These are phyloP conservation scores for Hippocampus guttulatus DNA, from an alignment of 2,113 vertebrate species.

Conservation along the genomic window DNA sequence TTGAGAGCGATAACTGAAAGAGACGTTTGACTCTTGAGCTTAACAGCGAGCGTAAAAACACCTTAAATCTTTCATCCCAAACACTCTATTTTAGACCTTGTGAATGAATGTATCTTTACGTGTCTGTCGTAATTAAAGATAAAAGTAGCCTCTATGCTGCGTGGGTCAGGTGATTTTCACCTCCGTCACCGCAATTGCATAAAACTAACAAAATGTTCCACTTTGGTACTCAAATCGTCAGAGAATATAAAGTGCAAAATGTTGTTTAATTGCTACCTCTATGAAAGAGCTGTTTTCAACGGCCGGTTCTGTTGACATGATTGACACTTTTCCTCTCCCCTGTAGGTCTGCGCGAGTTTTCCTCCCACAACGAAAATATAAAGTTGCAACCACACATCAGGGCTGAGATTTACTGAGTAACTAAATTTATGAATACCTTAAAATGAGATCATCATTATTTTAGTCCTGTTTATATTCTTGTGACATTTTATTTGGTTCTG, in stretches of 20 bases:
- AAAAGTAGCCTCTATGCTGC: slow-evolving; percentile 43
- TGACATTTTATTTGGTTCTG: not conserved
- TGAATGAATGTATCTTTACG: slow-evolving; percentile 61
- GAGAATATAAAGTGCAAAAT: slow-evolving; percentile 9
- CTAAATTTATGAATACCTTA: too few species aligned
- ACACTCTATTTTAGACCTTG: slow-evolving; percentile 40
- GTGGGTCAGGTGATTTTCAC: slow-evolving; percentile 34
- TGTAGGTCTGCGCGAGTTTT: not conserved
- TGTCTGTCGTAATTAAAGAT: slow-evolving; percentile 59
- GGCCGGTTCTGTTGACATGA: not conserved
- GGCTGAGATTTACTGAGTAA: too few species aligned
- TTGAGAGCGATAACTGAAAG: slow-evolving; percentile 47
- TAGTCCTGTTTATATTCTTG: not conserved
- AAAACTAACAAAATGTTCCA: slow-evolving; percentile 14
- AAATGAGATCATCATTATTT: not conserved
- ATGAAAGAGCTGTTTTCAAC: not conserved
- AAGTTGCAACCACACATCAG: too few species aligned
- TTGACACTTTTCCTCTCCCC: not conserved
- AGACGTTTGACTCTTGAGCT: slow-evolving; percentile 43
- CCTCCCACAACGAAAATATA: not conserved
- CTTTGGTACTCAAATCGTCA: not conserved
- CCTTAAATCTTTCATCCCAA: slow-evolving; percentile 55
- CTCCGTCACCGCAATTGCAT: slow-evolving; percentile 37
- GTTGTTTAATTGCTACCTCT: not conserved
- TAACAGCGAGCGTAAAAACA: slow-evolving; percentile 38